Conservation (phyloP, 2,888 invertebrate species). For the Schizotus pectinicornis region DNA sequence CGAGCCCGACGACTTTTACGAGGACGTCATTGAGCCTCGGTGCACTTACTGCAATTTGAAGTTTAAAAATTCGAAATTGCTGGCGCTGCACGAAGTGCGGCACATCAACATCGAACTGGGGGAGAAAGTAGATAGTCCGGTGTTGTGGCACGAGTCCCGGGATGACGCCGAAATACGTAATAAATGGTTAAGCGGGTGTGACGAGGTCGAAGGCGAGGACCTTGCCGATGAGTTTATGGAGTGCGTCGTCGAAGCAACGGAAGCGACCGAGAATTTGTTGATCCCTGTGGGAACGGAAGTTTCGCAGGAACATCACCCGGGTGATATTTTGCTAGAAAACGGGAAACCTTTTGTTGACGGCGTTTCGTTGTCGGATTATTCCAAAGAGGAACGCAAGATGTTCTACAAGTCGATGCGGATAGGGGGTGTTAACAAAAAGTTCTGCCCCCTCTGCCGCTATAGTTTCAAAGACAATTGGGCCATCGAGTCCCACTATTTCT, state of each 20-base stretch:
- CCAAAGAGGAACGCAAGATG: slow-evolving; percentile 53
- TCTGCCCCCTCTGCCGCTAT: slow-evolving; percentile 56
- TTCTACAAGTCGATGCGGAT: slow-evolving; percentile 54
- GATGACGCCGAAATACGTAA: slow-evolving; percentile 50
- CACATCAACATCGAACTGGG: slow-evolving; percentile 54
- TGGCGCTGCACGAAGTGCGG: slow-evolving; percentile 52
- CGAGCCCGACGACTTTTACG: slow-evolving; percentile 36
- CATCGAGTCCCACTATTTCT: slow-evolving; percentile 57
- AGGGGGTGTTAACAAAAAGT: slow-evolving; percentile 53
- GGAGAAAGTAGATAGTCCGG: slow-evolving; percentile 50
- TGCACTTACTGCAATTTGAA: slow-evolving; percentile 51
- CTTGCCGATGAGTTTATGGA: slow-evolving; percentile 38
- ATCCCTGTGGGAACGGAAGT: slow-evolving; percentile 37
- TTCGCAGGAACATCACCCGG: slow-evolving; percentile 20
- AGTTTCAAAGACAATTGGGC: slow-evolving; percentile 59
- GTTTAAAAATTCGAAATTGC: slow-evolving; percentile 47
- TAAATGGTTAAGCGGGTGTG: slow-evolving; percentile 47
- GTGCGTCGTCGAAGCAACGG: slow-evolving; percentile 15
- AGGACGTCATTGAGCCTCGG: slow-evolving; percentile 38
- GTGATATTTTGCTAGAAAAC: slow-evolving; percentile 39
- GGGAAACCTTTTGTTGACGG: slow-evolving; percentile 51
- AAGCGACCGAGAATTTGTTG: slow-evolving; percentile 35
- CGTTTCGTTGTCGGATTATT: slow-evolving; percentile 48
- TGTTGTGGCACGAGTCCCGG: slow-evolving; percentile 45
- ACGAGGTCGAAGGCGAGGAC: slow-evolving; percentile 25